Evolutionary conservation across 2,113 vertebrate genomes (phyloP).

Genomic region (Formicarius rufipectus): DNA sequence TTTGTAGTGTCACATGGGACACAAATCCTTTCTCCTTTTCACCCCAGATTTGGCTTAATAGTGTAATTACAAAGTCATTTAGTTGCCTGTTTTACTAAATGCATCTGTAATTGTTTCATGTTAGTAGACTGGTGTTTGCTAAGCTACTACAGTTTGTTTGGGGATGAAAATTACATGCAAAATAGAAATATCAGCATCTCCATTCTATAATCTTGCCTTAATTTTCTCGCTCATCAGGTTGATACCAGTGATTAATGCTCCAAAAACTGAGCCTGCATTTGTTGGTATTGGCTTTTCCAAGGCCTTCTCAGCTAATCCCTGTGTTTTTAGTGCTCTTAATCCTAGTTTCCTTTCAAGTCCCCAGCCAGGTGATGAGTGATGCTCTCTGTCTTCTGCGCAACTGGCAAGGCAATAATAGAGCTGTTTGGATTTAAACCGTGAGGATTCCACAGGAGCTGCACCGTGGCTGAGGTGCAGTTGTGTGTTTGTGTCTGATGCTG

Average conservation of each 20-base stretch:
- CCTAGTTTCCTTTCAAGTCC: neutral
- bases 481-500: neutral
- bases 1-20: neutral
- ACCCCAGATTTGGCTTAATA: conserved; percentile 34
- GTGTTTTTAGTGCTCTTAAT: neutral
- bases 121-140: conserved; percentile 29
- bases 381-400: neutral
- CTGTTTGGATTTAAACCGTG: neutral
- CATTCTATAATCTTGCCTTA: conserved; percentile 20
- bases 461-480: neutral
- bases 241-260: conserved; percentile 41
- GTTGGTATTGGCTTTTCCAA: neutral
- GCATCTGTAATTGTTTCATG: conserved; percentile 18
- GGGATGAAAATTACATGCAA: conserved; percentile 29
- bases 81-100: conserved; percentile 27
- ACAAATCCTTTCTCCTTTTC: conserved; percentile 32
- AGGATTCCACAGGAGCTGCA: neutral
- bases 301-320: neutral
- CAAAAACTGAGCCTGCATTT: neutral
- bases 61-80: conserved; percentile 46
- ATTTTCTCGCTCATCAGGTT: conserved; percentile 30
- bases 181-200: conserved; percentile 23
- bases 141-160: conserved; percentile 29
- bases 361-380: neutral
- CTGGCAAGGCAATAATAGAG: neutral